phyloP scores from a whole-genome alignment of 2,797 vertebrate species.

The Sebastes minor region DNA sequence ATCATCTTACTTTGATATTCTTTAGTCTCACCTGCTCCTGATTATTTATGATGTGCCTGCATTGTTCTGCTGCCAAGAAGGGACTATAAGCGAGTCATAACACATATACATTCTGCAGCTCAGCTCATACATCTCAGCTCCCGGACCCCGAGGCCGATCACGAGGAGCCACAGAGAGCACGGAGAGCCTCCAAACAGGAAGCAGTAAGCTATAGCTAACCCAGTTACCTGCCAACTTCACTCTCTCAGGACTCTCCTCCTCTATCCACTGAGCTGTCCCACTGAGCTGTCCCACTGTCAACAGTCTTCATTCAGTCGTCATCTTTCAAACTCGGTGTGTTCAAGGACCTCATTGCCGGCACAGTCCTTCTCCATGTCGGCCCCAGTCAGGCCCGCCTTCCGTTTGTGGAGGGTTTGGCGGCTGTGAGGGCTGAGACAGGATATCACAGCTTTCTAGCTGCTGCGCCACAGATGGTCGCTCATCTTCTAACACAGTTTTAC shows the following conservation, averaged over 20 bases:
- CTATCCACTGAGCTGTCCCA: neutral
- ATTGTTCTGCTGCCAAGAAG: neutral
- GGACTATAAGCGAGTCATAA: neutral
- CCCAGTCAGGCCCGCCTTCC: no score
- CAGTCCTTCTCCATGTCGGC: no score
- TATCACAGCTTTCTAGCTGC: no score
- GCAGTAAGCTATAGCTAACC: neutral
- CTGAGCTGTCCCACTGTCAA: neutral
- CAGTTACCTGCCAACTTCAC: neutral
- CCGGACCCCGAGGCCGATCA: neutral
- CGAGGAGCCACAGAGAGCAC: neutral
- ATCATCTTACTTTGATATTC: neutral
- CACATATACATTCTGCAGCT: constrained; percentile 14
- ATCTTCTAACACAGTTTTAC: no score
- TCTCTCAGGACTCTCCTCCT: neutral
- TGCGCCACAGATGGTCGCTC: no score
- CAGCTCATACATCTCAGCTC: constrained; percentile 3
- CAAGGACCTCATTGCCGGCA: no score
- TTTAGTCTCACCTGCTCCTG: neutral
- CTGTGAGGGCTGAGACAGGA: no score
- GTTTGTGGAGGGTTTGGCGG: no score
- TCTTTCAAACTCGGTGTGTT: no score
- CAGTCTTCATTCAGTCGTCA: no score
- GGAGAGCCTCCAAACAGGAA: neutral
- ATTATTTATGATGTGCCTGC: constrained; percentile 6